Base-by-base conservation (phyloP, 1,140 invertebrate species). In the Magallana ariakensis region DNA sequence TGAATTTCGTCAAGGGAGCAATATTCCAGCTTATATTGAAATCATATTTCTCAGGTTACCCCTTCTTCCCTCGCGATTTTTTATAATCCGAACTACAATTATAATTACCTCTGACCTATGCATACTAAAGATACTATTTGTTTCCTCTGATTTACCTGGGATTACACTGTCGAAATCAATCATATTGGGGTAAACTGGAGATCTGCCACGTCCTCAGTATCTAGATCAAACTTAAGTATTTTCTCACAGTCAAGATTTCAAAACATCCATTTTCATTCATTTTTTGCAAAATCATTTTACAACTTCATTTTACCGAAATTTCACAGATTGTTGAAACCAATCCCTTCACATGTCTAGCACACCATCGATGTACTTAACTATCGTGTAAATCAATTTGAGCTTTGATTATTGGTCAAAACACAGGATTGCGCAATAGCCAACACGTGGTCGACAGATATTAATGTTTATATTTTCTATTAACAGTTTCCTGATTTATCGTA, bases 391-490 rank as follows among this genome's bases (percentile, higher is more conserved):
- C 0, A n/a, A 10, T 60, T 26, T 75, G 13, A 13, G 26, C 5
- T 46, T 46, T 46, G 13, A 9, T 26, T 7, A 26, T 4, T 26
- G 66, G 7, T 33, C 4, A 33, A 26, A 26, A 26, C 19, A 75
- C 1, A 4, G 13, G 1, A 75, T 75, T 75, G 66, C 66, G 22
- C 9, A 75, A 75, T 5, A 33, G 6, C 6, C 13, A 60, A 60
- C 58, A 60, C n/a, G 15, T 16, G 58, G 15, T 26, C 13, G 66
- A 75, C 66, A 75, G 22, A 33, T 75, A 75, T 75, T 75, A 75
- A 75, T 75, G 66, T 75, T 8, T 33, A 75, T 26, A 26, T 75
- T n/a, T 75, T 33, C 22, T 13, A 75, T 9, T 33, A 4, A n/a
- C 0, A 46, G 33, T 46, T 75, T 75, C 16, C 16, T 62, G 15